Evolutionary conservation across 2,888 invertebrate genomes (phyloP).

Genomic region (Phaedon cochleariae): DNA sequence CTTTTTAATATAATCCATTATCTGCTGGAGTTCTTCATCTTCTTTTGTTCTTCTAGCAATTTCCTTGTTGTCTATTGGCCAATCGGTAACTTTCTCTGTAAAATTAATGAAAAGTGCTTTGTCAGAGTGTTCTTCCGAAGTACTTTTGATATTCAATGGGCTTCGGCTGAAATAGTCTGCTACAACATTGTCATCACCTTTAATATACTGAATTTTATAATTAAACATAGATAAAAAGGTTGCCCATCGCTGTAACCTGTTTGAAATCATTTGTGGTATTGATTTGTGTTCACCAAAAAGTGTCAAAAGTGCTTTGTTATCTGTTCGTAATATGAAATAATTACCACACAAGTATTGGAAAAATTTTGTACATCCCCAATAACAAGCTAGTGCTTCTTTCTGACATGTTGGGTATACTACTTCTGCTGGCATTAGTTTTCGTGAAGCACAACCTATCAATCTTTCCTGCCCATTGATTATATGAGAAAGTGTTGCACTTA

Average conservation of each 20-base stretch:
- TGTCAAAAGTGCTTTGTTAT: constrained; percentile 1
- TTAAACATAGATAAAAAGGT: constrained; percentile 2
- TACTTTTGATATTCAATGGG: background rate
- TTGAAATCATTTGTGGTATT: background rate
- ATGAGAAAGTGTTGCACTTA: constrained; percentile 18
- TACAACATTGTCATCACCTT: background rate
- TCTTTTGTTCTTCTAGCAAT: background rate
- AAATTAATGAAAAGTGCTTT: constrained; percentile 8
- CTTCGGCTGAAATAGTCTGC: background rate
- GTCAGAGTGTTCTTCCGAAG: background rate
- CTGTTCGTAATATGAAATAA: constrained; percentile 3
- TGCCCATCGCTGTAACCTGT: constrained; percentile 1
- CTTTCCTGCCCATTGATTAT: constrained; percentile 11
- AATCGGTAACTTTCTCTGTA: background rate
- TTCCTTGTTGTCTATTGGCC: constrained; percentile 10
- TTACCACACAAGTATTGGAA: constrained; percentile 4
- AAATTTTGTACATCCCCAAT: constrained; percentile 8
- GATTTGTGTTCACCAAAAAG: background rate
- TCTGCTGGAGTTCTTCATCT: background rate
- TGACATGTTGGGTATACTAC: constrained; percentile 2
- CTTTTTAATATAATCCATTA: background rate
- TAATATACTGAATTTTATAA: constrained; percentile 11
- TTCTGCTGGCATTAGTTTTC: constrained; percentile 24
- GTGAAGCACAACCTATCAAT: constrained; percentile 17
- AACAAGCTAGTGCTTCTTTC: constrained; percentile 9